Percentiles rank a stretch among this genome's conserved stretches.
These are phyloP conservation scores for Trichechus manatus DNA, from an alignment of 2,113 vertebrate species.

Conservation along the genomic window DNA sequence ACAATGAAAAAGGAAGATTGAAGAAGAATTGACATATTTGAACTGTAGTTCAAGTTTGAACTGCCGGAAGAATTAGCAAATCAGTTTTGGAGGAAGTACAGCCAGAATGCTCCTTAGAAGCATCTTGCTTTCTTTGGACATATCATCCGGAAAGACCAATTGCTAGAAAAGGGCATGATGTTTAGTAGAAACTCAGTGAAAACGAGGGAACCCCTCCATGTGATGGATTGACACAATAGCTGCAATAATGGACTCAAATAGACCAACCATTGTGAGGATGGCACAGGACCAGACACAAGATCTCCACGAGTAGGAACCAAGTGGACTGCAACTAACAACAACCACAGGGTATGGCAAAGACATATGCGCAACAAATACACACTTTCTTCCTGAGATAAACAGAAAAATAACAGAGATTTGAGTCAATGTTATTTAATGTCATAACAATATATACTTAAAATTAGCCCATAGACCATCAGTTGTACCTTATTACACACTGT, in stretches of 20 bases:
- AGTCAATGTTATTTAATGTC: neutral
- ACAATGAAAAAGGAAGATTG: neutral
- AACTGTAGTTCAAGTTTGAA: neutral
- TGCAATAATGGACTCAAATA: neutral
- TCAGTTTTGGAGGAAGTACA: neutral
- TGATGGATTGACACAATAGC: neutral
- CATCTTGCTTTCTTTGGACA: too few species aligned
- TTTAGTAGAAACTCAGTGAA: neutral
- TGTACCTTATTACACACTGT: neutral
- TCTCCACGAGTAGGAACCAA: neutral
- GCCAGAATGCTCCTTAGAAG: neutral
- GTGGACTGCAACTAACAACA: too few species aligned
- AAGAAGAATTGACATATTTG: neutral
- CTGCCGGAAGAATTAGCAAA: neutral
- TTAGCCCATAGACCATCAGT: neutral
- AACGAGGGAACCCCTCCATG: neutral
- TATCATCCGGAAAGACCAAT: neutral
- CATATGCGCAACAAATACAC: neutral
- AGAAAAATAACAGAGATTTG: neutral
- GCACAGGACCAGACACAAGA: neutral
- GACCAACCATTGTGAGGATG: neutral
- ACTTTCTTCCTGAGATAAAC: neutral
- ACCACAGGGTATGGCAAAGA: neutral
- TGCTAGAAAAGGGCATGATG: neutral
- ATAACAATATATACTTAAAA: neutral